Conservation (phyloP, 1,140 invertebrate species). For the Drosophila mayri region DNA sequence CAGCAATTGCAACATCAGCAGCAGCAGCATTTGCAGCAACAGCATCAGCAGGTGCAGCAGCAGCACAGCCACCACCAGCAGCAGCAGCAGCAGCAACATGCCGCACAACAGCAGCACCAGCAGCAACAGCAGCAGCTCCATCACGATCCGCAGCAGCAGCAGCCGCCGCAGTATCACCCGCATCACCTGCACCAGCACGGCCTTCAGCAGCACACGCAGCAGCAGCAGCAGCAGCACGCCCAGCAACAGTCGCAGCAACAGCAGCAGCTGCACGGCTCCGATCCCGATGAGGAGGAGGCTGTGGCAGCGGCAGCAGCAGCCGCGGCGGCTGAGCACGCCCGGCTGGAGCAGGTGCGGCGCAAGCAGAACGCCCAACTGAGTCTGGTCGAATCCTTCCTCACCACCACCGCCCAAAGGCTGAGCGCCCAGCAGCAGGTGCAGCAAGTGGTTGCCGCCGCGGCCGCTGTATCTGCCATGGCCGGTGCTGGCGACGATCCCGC, state of each 20-base stretch:
- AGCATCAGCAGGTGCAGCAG: conserved; percentile 40
- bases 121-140: conserved; percentile 48
- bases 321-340: conserved; percentile 58
- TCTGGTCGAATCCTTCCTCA: conserved; percentile 80
- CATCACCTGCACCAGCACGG: conserved; percentile 59
- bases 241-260: conserved; percentile 48
- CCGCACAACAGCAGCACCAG: neutral
- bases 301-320: conserved; percentile 32
- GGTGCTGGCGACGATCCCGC: conserved; percentile 68
- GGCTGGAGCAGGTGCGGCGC: conserved; percentile 72
- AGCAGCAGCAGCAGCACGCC: conserved; percentile 29
- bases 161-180: conserved; percentile 55
- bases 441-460: conserved; percentile 79
- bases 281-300: conserved; percentile 66
- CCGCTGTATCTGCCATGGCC: conserved; percentile 80
- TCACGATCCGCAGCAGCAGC: conserved; percentile 45
- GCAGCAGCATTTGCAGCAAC: conserved; percentile 37
- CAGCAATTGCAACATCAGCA: conserved; percentile 30
- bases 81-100: conserved; percentile 27
- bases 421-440: conserved; percentile 81
- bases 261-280: conserved; percentile 41
- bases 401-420: conserved; percentile 80
- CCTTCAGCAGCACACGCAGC: conserved; percentile 61
- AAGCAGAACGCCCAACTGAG: conserved; percentile 83
- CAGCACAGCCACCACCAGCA: conserved; percentile 13